These are phyloP conservation scores for Orgyia antiqua DNA, from an alignment of 2,888 invertebrate species.

Conservation along the genomic window DNA sequence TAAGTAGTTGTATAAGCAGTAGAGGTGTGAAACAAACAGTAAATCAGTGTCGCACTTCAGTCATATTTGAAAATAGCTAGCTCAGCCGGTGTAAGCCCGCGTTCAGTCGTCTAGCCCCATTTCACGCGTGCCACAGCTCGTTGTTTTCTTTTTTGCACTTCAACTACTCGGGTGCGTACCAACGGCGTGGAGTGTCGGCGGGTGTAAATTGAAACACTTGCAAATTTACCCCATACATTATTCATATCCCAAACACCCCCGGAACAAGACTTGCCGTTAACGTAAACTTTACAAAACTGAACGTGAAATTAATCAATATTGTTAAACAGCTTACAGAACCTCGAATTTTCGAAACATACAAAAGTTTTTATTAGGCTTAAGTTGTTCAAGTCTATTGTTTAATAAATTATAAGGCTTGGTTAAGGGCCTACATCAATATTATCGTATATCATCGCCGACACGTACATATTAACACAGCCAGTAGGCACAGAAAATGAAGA, in stretches of 20 bases:
- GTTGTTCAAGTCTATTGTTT: slow-evolving; percentile 30
- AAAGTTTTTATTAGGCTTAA: no score
- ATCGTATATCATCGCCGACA: no score
- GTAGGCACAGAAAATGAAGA: no score
- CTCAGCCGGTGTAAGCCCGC: slow-evolving; percentile 16
- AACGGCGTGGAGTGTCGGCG: slow-evolving; percentile 60
- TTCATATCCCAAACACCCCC: slow-evolving; percentile 71
- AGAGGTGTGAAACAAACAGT: slow-evolving; percentile 17
- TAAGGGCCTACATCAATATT: no score
- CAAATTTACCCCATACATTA: slow-evolving; percentile 77
- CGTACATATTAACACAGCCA: no score
- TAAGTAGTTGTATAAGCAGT: slow-evolving; percentile 7
- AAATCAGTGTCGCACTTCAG: slow-evolving; percentile 22
- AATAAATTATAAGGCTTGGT: slow-evolving; percentile 25
- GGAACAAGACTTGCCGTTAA: slow-evolving; percentile 50
- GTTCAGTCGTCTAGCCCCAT: slow-evolving; percentile 17
- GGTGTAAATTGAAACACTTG: slow-evolving; percentile 79
- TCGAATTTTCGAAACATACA: slow-evolving; percentile 23
- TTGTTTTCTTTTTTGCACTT: slow-evolving; percentile 73
- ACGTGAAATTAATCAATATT: slow-evolving; percentile 39
- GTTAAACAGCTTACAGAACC: slow-evolving; percentile 20
- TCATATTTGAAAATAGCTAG: slow-evolving; percentile 27
- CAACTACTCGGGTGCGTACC: slow-evolving; percentile 65
- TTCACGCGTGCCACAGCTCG: slow-evolving; percentile 39
- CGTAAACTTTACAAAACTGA: slow-evolving; percentile 48